Conservation (phyloP, 2,113 vertebrate species). For the Perca flavescens region DNA sequence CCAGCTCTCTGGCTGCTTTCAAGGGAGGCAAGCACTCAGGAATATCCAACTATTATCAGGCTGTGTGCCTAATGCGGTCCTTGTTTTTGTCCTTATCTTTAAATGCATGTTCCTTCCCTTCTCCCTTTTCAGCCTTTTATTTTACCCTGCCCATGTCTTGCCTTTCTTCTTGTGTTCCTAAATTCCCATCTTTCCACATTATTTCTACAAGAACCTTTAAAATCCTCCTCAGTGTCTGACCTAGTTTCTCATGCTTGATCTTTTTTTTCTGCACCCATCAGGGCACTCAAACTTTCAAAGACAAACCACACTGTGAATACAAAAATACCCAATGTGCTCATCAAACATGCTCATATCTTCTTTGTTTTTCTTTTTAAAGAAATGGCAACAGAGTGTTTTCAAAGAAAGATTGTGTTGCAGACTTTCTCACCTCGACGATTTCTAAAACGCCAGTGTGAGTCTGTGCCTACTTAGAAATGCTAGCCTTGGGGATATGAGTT, state of each 20-base stretch:
- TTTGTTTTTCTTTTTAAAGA: conserved; percentile 17
- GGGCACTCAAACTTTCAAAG: conserved; percentile 35
- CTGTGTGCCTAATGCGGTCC: conserved; percentile 32
- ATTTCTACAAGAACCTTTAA: conserved; percentile 43
- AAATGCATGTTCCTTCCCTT: not conserved
- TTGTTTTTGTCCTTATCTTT: conserved; percentile 16
- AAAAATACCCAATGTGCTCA: conserved; percentile 42
- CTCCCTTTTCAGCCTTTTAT: not conserved
- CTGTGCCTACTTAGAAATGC: conserved; percentile 21
- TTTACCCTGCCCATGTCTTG: not conserved
- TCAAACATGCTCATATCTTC: conserved; percentile 22
- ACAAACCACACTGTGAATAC: conserved; percentile 30
- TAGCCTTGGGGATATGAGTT: conserved; percentile 42
- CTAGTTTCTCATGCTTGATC: conserved; percentile 57
- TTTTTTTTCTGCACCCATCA: conserved; percentile 28
- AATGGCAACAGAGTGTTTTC: conserved; percentile 33
- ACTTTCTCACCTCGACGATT: conserved; percentile 50
- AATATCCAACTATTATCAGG: conserved; percentile 22
- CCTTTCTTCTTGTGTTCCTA: conserved; percentile 8
- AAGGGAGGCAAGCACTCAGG: not conserved
- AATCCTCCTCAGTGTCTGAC: conserved; percentile 46
- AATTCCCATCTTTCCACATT: conserved; percentile 7
- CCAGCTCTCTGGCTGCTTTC: conserved; percentile 29
- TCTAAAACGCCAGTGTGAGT: conserved; percentile 17
- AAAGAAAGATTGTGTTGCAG: conserved; percentile 22